Evolutionary conservation across 2,888 invertebrate species (phyloP).

Genomic region (Baronia brevicornis): DNA sequence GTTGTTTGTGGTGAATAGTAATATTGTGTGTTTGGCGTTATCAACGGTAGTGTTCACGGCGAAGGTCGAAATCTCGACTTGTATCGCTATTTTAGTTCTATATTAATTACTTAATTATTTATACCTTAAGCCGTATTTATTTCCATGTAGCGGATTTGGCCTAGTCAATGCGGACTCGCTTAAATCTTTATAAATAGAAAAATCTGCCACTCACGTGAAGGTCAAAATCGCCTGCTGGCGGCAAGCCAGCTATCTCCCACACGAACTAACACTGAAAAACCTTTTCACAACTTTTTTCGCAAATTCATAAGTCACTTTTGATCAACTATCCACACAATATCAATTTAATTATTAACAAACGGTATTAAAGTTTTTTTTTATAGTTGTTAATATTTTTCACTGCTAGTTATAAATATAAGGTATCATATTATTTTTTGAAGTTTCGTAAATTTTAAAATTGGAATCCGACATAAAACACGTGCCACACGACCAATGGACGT

Average conservation of each 20-base stretch:
- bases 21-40: too few species aligned
- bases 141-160: slow-evolving; percentile 5
- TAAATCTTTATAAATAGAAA: slow-evolving; percentile 12
- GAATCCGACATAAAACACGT: background rate
- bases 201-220: slow-evolving; percentile 13
- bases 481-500: slow-evolving; percentile 7
- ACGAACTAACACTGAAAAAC: slow-evolving; percentile 4
- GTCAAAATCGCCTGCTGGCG: slow-evolving; percentile 10
- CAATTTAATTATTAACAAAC: too few species aligned
- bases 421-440: slow-evolving; percentile 1
- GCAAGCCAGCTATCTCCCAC: slow-evolving; percentile 5
- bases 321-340: too few species aligned
- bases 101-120: too few species aligned
- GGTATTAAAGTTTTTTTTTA: too few species aligned
- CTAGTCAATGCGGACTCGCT: slow-evolving; percentile 9
- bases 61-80: too few species aligned
- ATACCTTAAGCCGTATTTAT: slow-evolving; percentile 3
- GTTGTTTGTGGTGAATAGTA: too few species aligned
- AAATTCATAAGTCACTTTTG: slow-evolving; percentile 5
- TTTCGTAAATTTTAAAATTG: background rate
- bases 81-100: too few species aligned
- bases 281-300: slow-evolving; percentile 7
- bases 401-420: slow-evolving; percentile 4
- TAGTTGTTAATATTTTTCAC: too few species aligned
- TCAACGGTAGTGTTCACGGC: too few species aligned